Base-by-base conservation (phyloP, 2,113 vertebrate genomes). In the Ptilorrhoa leucosticta region DNA sequence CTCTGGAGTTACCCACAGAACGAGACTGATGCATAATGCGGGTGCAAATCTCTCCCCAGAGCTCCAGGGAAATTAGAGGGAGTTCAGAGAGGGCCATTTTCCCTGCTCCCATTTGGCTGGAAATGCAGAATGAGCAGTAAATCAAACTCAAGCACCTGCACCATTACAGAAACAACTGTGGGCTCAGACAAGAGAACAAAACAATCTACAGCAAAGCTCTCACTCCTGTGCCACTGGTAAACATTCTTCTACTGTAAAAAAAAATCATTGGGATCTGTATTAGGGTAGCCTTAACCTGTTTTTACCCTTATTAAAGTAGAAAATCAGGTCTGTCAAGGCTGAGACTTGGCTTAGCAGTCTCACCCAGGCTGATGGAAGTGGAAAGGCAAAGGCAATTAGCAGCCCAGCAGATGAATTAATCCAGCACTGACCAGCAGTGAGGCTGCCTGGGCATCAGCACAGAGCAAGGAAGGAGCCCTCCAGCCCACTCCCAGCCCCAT, bases 141-240 rank as follows among this genome's bases (percentile, higher is more conserved):
- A 96, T 94, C 91, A 94, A 91, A 86, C 82, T 64, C 85, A 88
- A 80, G 39, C 64, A 93, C 91, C 71, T 91, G 94, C 82, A 47
- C 42, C 54, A 26, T 24, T 50, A 76, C 23, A 45, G 90, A n/a
- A 80, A 72, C 1, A 0, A 68, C 70, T 76, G 45, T 0, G 1
- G 68, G 94, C 85, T 94, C 77, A 44, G 48, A 78, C 68, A 65
- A 12, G 82, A 76, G 88, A 83, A 53, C 85, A 92, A 82, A 91
- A 85, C 53, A 27, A 50, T 20, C 33, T 6, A 44, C 20, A 13
- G 70, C 82, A 57, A 45, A 92, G 88, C 88, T 85, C n/a, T n/a
- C 6, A 7, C 51, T 72, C 26, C 5, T 78, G 7, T 13, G 57
- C 44, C 27, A 92, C 45, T 23, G 21, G n/a, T 53, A 45, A 95